phyloP scores from a whole-genome alignment of 92 coral and sea anemone species.

The Anthopleura xanthogrammica region DNA sequence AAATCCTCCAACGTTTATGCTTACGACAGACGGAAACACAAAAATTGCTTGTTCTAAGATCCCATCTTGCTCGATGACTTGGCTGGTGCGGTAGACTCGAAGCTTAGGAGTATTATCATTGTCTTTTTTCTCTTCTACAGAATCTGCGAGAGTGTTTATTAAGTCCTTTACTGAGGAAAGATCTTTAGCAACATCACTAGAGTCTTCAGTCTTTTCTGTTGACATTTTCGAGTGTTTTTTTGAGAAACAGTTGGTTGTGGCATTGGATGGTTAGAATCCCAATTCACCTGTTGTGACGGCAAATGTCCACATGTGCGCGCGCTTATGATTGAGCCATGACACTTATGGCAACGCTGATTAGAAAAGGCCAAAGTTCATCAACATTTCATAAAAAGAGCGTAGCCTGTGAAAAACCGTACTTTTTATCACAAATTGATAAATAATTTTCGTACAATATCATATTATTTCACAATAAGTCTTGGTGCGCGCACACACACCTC shows the following conservation, averaged over 20 bases:
- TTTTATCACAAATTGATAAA: too few relatives aligned
- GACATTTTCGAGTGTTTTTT: not conserved
- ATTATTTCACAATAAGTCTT: too few relatives aligned
- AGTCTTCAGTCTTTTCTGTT: not conserved
- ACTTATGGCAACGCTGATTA: not conserved
- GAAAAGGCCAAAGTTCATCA: not conserved
- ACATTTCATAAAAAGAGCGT: not conserved
- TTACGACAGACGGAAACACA: constrained; percentile 56
- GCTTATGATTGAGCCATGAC: not conserved
- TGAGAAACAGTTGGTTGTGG: not conserved
- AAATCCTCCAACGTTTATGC: constrained; percentile 75
- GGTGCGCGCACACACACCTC: too few relatives aligned
- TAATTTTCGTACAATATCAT: too few relatives aligned
- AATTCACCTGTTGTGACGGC: not conserved
- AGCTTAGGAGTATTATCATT: constrained; percentile 9
- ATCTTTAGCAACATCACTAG: not conserved
- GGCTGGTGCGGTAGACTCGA: constrained; percentile 26
- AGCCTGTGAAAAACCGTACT: too few relatives aligned
- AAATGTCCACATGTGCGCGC: not conserved
- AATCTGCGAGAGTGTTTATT: constrained; percentile 13
- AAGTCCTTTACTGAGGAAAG: constrained; percentile 17
- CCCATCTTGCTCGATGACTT: constrained; percentile 33
- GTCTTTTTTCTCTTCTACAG: constrained; percentile 19
- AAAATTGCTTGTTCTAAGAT: constrained; percentile 34
- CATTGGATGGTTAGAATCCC: not conserved